These are phyloP conservation scores for Nothocercus nigrocapillus DNA, from an alignment of 2,113 vertebrate genomes.

Conservation along the genomic window DNA sequence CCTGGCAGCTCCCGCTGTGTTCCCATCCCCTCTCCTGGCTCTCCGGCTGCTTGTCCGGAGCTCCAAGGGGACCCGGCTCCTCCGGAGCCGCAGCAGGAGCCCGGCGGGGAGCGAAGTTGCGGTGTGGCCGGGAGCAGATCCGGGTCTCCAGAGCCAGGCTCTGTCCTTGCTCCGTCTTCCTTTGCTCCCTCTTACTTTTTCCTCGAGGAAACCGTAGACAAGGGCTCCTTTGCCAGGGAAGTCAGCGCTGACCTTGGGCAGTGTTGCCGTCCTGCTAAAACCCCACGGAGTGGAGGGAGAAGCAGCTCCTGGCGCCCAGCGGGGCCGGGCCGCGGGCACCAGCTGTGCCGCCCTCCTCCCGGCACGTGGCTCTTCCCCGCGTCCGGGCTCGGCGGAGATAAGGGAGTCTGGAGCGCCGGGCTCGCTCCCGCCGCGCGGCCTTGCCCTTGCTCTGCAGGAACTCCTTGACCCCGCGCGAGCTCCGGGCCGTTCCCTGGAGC, in stretches of 20 bases:
- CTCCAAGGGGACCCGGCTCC: too few relatives aligned
- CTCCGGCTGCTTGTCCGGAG: too few relatives aligned
- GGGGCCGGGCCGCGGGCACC: background rate
- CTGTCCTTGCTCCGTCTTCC: too few relatives aligned
- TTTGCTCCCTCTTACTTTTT: too few relatives aligned
- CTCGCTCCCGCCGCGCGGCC: too few relatives aligned
- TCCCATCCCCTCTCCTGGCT: too few relatives aligned
- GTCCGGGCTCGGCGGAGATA: background rate
- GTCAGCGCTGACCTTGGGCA: conserved; percentile 39
- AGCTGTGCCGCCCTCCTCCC: background rate
- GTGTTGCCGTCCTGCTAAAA: background rate
- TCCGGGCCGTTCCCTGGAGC: background rate
- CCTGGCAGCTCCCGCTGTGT: too few relatives aligned
- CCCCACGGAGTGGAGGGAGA: background rate
- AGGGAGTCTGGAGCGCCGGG: fast-evolving
- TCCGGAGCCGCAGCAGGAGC: too few relatives aligned
- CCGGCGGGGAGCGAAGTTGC: too few relatives aligned
- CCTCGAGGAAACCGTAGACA: background rate
- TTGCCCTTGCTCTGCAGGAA: background rate
- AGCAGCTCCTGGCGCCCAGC: fast-evolving
- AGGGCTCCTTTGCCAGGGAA: background rate
- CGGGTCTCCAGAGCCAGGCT: too few relatives aligned
- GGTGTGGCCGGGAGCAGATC: too few relatives aligned
- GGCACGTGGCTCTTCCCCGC: background rate
- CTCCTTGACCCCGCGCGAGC: fast-evolving